These are phyloP conservation scores for Hydrotaea diabolus DNA, from an alignment of 2,888 invertebrate species.

Conservation along the genomic window DNA sequence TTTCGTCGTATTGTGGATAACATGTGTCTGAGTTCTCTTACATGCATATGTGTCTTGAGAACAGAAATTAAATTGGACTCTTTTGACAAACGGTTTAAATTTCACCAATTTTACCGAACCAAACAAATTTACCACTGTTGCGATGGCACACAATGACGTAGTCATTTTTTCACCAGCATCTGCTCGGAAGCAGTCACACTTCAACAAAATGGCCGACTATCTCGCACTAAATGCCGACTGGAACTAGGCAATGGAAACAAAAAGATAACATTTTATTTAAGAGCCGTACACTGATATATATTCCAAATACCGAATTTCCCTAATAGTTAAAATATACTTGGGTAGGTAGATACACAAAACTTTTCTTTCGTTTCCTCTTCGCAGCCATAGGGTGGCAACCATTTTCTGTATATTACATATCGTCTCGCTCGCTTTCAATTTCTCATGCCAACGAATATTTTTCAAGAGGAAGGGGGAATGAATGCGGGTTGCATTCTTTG, in stretches of 20 bases:
- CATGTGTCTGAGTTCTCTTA: too few relatives aligned
- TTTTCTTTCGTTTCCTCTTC: background rate
- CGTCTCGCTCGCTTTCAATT: background rate
- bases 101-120: too few relatives aligned
- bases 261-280: background rate
- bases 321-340: background rate
- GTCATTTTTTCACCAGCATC: too few relatives aligned
- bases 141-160: too few relatives aligned
- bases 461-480: background rate
- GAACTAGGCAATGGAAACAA: background rate
- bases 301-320: background rate
- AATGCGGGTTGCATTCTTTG: too few relatives aligned
- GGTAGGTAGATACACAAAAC: background rate
- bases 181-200: background rate
- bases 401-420: background rate
- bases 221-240: background rate
- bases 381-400: background rate
- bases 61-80: too few relatives aligned
- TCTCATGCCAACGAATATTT: too few relatives aligned
- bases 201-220: slow-evolving; percentile 10
- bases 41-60: too few relatives aligned
- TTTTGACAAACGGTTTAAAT: too few relatives aligned
- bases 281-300: background rate
- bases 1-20: too few relatives aligned
- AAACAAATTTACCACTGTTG: too few relatives aligned